phyloP scores from a whole-genome alignment of 2,888 invertebrate genomes.

The Sinhomidia bicolor region DNA sequence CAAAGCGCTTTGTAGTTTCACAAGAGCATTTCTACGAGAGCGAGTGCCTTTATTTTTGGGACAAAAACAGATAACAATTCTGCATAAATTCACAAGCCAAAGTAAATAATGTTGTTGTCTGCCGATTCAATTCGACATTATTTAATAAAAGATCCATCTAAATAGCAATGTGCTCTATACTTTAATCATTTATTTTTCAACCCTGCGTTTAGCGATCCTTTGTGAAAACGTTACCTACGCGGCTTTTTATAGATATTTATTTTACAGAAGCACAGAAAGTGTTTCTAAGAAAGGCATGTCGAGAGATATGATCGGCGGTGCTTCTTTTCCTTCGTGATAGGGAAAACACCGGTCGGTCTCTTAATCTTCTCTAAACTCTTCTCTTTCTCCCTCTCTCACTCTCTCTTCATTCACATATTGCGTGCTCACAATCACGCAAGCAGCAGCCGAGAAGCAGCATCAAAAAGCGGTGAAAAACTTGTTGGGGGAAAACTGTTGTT shows the following conservation, averaged over 20 bases:
- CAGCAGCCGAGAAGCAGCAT: background rate
- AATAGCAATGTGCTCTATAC: too few relatives aligned
- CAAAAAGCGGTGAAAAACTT: background rate
- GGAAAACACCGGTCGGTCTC: conserved; percentile 40
- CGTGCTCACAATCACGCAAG: conserved; percentile 7
- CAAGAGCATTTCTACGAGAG: too few relatives aligned
- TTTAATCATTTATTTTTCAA: too few relatives aligned
- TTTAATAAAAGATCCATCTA: too few relatives aligned
- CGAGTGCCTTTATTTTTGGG: too few relatives aligned
- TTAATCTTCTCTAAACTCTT: conserved; percentile 43
- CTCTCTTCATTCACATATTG: conserved; percentile 31
- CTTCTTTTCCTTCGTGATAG: conserved; percentile 12
- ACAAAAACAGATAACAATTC: too few relatives aligned
- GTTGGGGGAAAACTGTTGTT: conserved; percentile 36
- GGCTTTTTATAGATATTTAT: background rate
- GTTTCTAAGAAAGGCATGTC: background rate
- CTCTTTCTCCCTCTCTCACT: background rate
- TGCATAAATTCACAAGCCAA: too few relatives aligned
- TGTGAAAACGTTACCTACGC: background rate
- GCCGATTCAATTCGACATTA: too few relatives aligned
- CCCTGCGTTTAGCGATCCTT: background rate
- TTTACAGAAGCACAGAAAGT: background rate
- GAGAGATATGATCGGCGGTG: background rate
- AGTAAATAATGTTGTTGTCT: too few relatives aligned
- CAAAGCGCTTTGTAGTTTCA: too few relatives aligned